These are phyloP conservation scores for Nixonia krombeini DNA, from an alignment of 1,140 invertebrate species.

Conservation along the genomic window DNA sequence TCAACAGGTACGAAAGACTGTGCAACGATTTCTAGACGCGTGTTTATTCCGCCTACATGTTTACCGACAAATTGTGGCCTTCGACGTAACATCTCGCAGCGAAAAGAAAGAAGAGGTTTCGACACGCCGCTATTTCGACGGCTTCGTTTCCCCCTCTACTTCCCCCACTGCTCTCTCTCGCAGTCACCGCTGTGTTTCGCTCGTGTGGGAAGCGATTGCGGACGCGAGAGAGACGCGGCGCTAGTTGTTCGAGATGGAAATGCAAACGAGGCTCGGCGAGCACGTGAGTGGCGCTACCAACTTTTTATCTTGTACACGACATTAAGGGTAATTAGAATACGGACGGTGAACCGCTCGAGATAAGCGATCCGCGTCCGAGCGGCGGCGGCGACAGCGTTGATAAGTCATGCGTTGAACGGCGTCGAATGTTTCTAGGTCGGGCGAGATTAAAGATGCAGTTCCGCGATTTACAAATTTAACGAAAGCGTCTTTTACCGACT, in stretches of 20 bases:
- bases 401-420: conserved; percentile 23
- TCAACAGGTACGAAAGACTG: too few species aligned
- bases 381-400: too few species aligned
- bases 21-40: too few species aligned
- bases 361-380: conserved; percentile 15
- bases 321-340: conserved; percentile 48
- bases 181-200: background rate
- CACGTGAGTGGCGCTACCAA: conserved; percentile 27
- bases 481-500: conserved; percentile 7
- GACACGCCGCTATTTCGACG: background rate
- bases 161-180: too few species aligned
- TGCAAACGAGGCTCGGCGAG: conserved; percentile 23
- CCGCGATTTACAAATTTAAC: conserved; percentile 33
- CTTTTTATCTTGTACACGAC: conserved; percentile 44
- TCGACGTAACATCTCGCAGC: background rate
- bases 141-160: background rate
- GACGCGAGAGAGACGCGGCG: conserved; percentile 31
- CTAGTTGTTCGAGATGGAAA: conserved; percentile 18
- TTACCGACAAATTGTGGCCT: too few species aligned
- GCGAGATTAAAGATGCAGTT: conserved; percentile 38
- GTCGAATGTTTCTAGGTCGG: conserved; percentile 31
- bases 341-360: conserved; percentile 28
- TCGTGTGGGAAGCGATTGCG: conserved; percentile 26
- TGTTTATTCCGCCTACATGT: background rate
- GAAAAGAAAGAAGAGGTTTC: background rate